These are phyloP conservation scores for Atethmia centrago DNA, from an alignment of 2,888 invertebrate species.

Conservation along the genomic window DNA sequence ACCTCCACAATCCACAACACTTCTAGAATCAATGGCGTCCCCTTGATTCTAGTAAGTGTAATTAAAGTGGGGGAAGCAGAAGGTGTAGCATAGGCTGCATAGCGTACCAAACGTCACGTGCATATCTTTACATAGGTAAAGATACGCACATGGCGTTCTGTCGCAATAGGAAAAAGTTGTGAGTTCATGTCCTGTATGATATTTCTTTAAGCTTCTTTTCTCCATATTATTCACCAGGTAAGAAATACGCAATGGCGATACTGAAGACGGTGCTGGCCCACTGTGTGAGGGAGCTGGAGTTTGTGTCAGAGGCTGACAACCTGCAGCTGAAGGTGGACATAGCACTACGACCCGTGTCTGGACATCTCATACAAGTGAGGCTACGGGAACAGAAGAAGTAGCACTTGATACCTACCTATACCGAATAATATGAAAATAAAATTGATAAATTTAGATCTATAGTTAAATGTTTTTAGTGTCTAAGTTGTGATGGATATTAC, in stretches of 20 bases:
- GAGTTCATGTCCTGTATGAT: no score
- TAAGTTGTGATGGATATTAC: neutral
- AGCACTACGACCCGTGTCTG: conserved; percentile 71
- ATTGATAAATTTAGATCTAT: neutral
- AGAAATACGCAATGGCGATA: conserved; percentile 78
- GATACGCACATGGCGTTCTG: no score
- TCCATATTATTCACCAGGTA: conserved; percentile 69
- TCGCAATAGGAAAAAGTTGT: no score
- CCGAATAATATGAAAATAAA: neutral
- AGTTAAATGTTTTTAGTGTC: neutral
- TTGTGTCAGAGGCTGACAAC: conserved; percentile 73
- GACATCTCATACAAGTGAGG: conserved; percentile 74
- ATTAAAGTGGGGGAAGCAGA: no score
- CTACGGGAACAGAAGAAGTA: conserved; percentile 33
- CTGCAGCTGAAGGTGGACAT: conserved; percentile 76
- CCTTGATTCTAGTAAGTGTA: no score
- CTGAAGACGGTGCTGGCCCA: conserved; percentile 78
- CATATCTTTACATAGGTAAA: no score
- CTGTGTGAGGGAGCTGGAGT: conserved; percentile 74
- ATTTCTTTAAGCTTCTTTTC: neutral
- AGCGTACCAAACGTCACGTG: no score
- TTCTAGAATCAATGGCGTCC: no score
- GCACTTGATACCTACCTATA: neutral
- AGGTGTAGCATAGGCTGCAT: no score
- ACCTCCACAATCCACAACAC: no score